These are phyloP conservation scores for Nasalis larvatus DNA, from an alignment of 2,113 vertebrate genomes.

Conservation along the genomic window DNA sequence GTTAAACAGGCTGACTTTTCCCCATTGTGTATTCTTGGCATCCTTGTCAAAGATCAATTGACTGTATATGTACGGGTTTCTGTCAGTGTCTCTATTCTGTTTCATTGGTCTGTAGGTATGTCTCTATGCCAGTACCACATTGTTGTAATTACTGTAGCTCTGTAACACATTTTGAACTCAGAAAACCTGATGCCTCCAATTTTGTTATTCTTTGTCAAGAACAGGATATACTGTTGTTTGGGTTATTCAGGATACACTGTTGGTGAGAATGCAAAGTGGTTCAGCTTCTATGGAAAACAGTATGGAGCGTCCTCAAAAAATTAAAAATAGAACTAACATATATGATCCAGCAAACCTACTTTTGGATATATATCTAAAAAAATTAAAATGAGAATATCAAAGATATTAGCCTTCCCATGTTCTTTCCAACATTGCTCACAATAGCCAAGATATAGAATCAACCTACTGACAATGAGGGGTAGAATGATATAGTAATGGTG, in stretches of 20 bases:
- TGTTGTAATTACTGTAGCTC: not conserved
- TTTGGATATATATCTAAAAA: not conserved
- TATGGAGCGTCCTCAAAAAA: not conserved
- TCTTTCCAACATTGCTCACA: not conserved
- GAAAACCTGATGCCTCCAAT: not conserved
- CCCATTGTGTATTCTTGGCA: too few species aligned
- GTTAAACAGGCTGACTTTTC: not conserved
- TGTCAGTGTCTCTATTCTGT: not conserved
- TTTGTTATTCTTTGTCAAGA: not conserved
- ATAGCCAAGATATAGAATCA: not conserved
- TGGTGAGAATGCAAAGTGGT: not conserved
- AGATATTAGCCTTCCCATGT: not conserved
- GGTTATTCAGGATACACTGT: not conserved
- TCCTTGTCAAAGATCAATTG: not conserved
- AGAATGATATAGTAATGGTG: too few species aligned
- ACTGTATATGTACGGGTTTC: too few species aligned
- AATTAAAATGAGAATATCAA: not conserved
- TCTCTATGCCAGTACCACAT: not conserved
- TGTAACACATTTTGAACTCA: not conserved
- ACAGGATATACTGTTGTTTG: not conserved
- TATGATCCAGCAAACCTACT: not conserved
- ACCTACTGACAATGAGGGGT: not conserved
- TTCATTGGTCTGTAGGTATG: not conserved
- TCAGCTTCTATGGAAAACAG: not conserved
- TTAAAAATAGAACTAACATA: not conserved